Conservation (phyloP, 2,888 invertebrate species). For the Drosophila mimica region DNA sequence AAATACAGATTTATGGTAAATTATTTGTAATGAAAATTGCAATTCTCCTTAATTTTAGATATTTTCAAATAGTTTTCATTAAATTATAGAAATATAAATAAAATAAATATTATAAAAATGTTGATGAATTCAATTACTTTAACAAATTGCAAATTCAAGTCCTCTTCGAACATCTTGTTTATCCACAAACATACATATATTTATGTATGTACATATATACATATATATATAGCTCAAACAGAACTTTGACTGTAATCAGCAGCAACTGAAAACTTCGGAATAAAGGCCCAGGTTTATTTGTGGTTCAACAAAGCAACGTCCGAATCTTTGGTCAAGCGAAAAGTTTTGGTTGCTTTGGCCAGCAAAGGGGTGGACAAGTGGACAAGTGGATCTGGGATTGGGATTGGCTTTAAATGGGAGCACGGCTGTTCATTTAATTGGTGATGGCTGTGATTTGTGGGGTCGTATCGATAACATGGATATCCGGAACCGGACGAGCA, state of each 20-base stretch:
- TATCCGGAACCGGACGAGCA: background rate
- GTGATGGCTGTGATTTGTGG: slow-evolving; percentile 69
- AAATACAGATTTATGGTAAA: background rate
- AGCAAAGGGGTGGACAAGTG: too few relatives aligned
- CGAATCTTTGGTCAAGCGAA: slow-evolving; percentile 59
- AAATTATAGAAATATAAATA: background rate
- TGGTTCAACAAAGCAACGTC: slow-evolving; percentile 53
- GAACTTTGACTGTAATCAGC: slow-evolving; percentile 2
- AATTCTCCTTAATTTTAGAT: background rate
- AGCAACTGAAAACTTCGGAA: slow-evolving; percentile 10
- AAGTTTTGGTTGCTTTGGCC: slow-evolving; percentile 50
- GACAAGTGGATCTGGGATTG: slow-evolving; percentile 6
- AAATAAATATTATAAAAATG: background rate
- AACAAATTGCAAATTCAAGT: background rate
- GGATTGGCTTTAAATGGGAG: slow-evolving; percentile 68
- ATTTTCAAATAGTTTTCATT: background rate
- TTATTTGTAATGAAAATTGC: background rate
- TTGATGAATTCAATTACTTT: background rate
- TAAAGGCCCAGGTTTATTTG: slow-evolving; percentile 37
- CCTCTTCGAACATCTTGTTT: background rate
- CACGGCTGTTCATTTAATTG: slow-evolving; percentile 74
- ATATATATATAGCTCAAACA: background rate
- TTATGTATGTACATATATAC: too few relatives aligned
- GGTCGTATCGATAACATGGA: slow-evolving; percentile 66
- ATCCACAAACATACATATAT: background rate